A percentile compares a stretch with the other conserved stretches of the same genome.
These are phyloP conservation scores for Odontesthes bonariensis DNA, from an alignment of 2,113 vertebrate species.

Conservation along the genomic window DNA sequence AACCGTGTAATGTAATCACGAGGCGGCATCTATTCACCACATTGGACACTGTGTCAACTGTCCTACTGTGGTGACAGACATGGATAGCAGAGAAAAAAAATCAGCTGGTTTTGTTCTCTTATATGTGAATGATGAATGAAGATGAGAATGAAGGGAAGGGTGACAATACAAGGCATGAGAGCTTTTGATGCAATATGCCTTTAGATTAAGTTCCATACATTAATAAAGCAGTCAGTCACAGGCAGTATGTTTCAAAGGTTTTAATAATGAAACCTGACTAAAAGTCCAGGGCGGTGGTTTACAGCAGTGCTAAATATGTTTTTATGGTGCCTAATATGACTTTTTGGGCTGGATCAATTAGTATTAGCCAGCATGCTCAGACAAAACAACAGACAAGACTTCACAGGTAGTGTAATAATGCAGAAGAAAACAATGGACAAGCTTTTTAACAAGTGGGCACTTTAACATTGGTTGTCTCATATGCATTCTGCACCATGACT, in stretches of 20 bases:
- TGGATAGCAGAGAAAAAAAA: constrained; percentile 18
- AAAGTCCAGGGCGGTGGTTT: neutral
- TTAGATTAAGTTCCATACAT: neutral
- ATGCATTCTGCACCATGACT: neutral
- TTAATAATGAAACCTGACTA: neutral
- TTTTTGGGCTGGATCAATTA: neutral
- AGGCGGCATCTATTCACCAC: constrained; percentile 19
- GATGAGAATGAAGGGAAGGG: neutral
- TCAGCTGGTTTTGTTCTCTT: neutral
- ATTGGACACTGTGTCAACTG: constrained; percentile 15
- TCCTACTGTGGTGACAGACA: constrained; percentile 11
- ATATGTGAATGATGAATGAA: constrained; percentile 31
- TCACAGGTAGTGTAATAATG: constrained; percentile 24
- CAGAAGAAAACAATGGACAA: constrained; percentile 21
- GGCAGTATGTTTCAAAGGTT: neutral
- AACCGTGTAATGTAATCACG: constrained; percentile 11
- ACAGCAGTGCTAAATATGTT: constrained; percentile 2
- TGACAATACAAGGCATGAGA: constrained; percentile 25
- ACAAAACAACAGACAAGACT: constrained; percentile 39
- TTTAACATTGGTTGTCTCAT: neutral
- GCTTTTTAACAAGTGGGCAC: neutral
- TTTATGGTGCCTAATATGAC: neutral
- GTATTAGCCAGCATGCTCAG: constrained; percentile 51
- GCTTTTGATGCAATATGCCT: constrained; percentile 6
- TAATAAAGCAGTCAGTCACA: neutral